phyloP scores from a whole-genome alignment of 2,888 invertebrate genomes.

The Heliconius ismenius region DNA sequence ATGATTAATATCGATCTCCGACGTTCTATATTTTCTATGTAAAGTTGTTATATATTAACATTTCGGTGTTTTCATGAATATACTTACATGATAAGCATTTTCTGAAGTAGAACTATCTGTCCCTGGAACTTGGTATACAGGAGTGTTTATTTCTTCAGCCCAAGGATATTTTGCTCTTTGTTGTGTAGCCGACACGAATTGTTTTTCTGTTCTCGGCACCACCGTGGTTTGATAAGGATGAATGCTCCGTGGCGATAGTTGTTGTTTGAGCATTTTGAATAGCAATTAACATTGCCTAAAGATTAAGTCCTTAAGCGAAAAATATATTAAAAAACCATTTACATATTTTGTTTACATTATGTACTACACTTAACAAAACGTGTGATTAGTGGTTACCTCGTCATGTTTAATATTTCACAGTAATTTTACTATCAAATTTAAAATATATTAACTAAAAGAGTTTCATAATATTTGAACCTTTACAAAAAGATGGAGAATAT shows the following conservation, averaged over 20 bases:
- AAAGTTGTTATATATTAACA: not conserved
- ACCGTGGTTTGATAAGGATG: conserved; percentile 79
- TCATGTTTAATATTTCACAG: conserved; percentile 12
- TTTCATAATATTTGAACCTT: conserved; percentile 3
- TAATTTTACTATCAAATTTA: conserved; percentile 2
- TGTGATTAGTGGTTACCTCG: not conserved
- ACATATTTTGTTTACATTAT: conserved; percentile 26
- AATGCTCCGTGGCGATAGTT: conserved; percentile 71
- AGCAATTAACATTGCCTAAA: conserved; percentile 31
- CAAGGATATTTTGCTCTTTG: conserved; percentile 77
- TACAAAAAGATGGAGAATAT: not conserved
- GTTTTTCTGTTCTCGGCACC: conserved; percentile 74
- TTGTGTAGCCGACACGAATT: conserved; percentile 71
- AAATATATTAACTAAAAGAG: not conserved
- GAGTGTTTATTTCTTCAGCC: conserved; percentile 69
- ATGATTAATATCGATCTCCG: not conserved
- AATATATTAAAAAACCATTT: not conserved
- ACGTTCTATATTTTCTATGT: not conserved
- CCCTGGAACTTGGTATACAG: conserved; percentile 70
- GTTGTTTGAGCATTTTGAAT: conserved; percentile 75
- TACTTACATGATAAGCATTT: conserved; percentile 72
- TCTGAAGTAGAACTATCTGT: conserved; percentile 79
- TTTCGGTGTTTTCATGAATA: not conserved
- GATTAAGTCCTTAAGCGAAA: conserved; percentile 10
- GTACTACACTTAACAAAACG: not conserved